phyloP scores from a whole-genome alignment of 2,113 vertebrate species.

The Nothobranchius furzeri region DNA sequence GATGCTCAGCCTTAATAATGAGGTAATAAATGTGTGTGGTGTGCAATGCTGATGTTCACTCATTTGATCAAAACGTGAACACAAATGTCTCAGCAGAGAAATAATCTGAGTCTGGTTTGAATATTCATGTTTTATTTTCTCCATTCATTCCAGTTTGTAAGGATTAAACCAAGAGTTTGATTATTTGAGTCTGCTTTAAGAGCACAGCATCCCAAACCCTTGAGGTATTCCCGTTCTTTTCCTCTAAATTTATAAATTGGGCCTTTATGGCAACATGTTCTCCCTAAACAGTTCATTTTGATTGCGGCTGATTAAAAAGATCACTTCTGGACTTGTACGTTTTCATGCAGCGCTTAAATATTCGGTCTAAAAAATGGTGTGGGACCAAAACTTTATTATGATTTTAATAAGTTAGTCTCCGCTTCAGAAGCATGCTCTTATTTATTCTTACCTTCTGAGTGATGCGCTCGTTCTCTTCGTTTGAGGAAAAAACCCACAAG shows the following conservation, averaged over 20 bases:
- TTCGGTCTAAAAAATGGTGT: too few species aligned
- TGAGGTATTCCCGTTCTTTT: not conserved
- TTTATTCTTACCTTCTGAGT: too few species aligned
- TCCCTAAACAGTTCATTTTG: too few species aligned
- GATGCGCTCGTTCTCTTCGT: too few species aligned
- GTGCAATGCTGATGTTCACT: not conserved
- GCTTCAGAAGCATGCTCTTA: too few species aligned
- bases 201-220: not conserved
- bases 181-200: not conserved
- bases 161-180: not conserved
- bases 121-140: not conserved
- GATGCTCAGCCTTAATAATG: not conserved
- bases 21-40: not conserved
- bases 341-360: too few species aligned
- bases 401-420: too few species aligned
- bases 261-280: not conserved
- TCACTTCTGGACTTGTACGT: too few species aligned
- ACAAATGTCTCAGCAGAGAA: not conserved
- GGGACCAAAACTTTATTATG: too few species aligned
- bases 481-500: too few species aligned
- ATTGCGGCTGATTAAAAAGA: too few species aligned
- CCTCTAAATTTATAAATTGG: not conserved
- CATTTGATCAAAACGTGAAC: not conserved
- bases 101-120: not conserved
- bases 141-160: not conserved